Evolutionary conservation across 1,140 invertebrate species (phyloP).

Genomic region (Octopus sinensis): DNA sequence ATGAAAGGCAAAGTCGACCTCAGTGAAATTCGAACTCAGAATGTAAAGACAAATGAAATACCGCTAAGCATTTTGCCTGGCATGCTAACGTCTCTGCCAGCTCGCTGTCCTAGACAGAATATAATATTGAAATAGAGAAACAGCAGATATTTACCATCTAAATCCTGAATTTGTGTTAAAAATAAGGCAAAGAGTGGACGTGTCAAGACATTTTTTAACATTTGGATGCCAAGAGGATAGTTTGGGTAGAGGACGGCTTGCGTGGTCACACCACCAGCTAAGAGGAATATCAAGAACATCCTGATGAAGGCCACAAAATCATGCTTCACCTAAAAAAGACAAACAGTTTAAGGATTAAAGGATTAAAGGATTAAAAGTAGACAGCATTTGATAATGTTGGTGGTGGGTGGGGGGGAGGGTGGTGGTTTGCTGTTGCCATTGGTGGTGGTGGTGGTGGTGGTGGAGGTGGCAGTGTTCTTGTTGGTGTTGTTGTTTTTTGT

Average conservation of each 20-base stretch:
- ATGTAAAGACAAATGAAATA: too few species aligned
- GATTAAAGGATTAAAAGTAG: neutral
- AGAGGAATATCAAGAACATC: slow-evolving; percentile 58
- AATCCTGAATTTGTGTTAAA: slow-evolving; percentile 55
- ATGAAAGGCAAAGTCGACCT: too few species aligned
- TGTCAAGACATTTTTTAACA: slow-evolving; percentile 51
- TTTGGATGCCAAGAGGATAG: slow-evolving; percentile 48
- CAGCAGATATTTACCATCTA: slow-evolving; percentile 37
- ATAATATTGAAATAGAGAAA: too few species aligned
- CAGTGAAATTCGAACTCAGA: too few species aligned
- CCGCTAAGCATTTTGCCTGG: too few species aligned
- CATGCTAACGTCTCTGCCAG: too few species aligned
- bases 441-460: too few species aligned
- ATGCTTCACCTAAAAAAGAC: slow-evolving; percentile 45
- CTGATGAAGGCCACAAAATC: slow-evolving; percentile 59
- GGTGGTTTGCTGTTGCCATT: neutral
- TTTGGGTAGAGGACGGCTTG: slow-evolving; percentile 58
- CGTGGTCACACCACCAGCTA: slow-evolving; percentile 57
- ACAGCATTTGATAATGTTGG: neutral
- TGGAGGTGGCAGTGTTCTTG: too few species aligned
- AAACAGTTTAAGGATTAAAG: neutral
- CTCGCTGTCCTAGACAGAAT: too few species aligned
- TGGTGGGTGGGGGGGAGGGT: neutral
- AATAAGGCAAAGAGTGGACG: slow-evolving; percentile 57
- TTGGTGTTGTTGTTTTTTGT: too few species aligned